These are phyloP conservation scores for Caenorhabditis parvicauda DNA, from an alignment of 2,888 invertebrate genomes.

Conservation along the genomic window DNA sequence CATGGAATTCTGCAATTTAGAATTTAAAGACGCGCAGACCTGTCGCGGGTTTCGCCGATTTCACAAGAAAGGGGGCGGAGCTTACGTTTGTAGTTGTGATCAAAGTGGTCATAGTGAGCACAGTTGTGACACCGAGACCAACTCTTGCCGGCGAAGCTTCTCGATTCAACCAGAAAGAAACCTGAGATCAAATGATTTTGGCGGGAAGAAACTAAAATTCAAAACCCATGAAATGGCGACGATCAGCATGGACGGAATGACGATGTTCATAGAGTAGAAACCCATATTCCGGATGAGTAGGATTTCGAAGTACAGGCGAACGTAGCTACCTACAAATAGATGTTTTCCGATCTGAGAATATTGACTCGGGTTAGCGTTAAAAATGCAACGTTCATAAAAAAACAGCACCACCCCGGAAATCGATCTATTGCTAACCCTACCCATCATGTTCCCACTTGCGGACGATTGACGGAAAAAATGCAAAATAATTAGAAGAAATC, in stretches of 20 bases:
- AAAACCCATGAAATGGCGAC: slow-evolving; percentile 61
- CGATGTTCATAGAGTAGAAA: slow-evolving; percentile 81
- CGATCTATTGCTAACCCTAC: too few relatives aligned
- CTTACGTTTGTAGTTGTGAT: slow-evolving; percentile 71
- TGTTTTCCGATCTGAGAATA: slow-evolving; percentile 1
- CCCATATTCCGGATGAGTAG: slow-evolving; percentile 90
- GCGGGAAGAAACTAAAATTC: neutral
- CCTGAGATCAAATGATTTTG: slow-evolving; percentile 1
- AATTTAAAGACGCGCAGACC: too few relatives aligned
- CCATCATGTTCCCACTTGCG: too few relatives aligned
- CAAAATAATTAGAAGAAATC: too few relatives aligned
- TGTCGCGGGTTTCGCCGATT: too few relatives aligned
- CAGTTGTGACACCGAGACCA: slow-evolving; percentile 67
- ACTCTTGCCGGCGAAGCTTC: slow-evolving; percentile 61
- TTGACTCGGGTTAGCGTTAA: too few relatives aligned
- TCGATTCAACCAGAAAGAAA: slow-evolving; percentile 61
- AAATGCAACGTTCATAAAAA: too few relatives aligned
- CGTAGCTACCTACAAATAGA: slow-evolving; percentile 62
- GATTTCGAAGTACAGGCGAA: slow-evolving; percentile 61
- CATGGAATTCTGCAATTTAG: slow-evolving; percentile 66
- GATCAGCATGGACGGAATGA: slow-evolving; percentile 52
- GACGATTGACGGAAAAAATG: too few relatives aligned
- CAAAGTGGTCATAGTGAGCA: slow-evolving; percentile 61
- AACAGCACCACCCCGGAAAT: too few relatives aligned
- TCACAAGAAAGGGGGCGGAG: neutral